Conservation (phyloP, 64 coral and sea anemone genomes). For the Montipora capricornis region DNA sequence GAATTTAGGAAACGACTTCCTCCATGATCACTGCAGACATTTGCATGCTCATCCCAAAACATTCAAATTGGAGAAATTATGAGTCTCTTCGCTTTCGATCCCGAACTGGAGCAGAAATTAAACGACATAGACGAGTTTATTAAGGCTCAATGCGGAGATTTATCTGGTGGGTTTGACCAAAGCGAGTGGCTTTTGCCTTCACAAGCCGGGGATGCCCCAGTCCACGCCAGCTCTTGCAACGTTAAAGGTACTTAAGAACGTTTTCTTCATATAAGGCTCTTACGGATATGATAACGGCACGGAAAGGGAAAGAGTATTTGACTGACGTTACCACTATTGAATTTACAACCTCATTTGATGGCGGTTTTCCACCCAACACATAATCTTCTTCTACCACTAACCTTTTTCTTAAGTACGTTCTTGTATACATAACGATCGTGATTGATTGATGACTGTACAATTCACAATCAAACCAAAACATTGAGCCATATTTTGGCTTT, state of each 20-base stretch:
- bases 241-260: conserved; percentile 9
- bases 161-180: conserved; percentile 28
- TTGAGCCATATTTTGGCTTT: neutral
- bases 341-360: too few species aligned
- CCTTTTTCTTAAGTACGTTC: neutral
- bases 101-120: conserved; percentile 47
- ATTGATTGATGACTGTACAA: neutral
- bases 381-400: neutral
- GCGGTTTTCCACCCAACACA: neutral
- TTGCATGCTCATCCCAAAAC: neutral
- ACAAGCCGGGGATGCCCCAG: conserved; percentile 41
- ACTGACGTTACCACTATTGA: too few species aligned
- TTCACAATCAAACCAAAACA: neutral
- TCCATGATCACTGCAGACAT: conserved; percentile 7
- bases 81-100: conserved; percentile 50
- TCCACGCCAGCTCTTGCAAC: conserved; percentile 14
- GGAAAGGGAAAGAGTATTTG: neutral
- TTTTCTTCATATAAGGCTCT: conserved; percentile 13
- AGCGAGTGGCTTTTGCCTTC: conserved; percentile 62
- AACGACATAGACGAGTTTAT: conserved; percentile 54
- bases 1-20: conserved; percentile 58
- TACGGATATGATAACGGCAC: neutral
- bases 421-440: neutral
- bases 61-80: conserved; percentile 18
- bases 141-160: conserved; percentile 26